Evolutionary conservation across 2,888 invertebrate genomes (phyloP), one percentile per base, ranked within the genome.

Genomic region (Lepidocyrtoides sp.): DNA sequence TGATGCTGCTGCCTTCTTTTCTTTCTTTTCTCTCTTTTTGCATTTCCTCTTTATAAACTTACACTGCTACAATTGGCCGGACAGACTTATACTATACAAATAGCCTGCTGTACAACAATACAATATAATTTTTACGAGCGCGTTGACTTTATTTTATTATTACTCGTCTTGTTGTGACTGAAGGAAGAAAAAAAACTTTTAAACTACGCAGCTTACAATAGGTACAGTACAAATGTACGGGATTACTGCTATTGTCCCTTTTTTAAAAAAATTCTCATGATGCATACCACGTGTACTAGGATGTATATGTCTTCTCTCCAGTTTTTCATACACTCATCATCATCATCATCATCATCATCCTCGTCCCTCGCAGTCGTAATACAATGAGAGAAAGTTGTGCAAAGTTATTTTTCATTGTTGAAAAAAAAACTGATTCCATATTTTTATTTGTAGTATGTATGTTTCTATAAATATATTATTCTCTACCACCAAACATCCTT

Each of bases 31-130:
- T 44, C 44, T 75, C 17, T 48, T 81, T 81, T 81, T 81, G 79
- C 79, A 81, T 81, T 81, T 54, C 79, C 60, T 57, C 7, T 36
- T 36, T 36, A 36, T n/a, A 75, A 44, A 72, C 63, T 63, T 29
- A 2, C 63, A 63, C 63, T 48, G 12, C 23, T 26, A n/a, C 29
- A 63, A 12, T 36, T 36, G 7, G 36, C 36, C 57, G 12, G 20
- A n/a, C n/a, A n/a, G n/a, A n/a, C n/a, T n/a, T n/a, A n/a, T n/a
- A n/a, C n/a, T n/a, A n/a, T n/a, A n/a, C n/a, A n/a, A n/a, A n/a
- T n/a, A 57, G 57, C 23, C 57, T n/a, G 20, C 20, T 14, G 36
- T 17, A 36, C 36, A 69, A 36, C 17, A 36, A 36, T 20, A 57
- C 36, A 36, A 57, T 48, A n/a, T 10, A 7, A 10, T 48, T 7